Base-by-base conservation (phyloP, 2,888 invertebrate genomes). In the Silvanus unidentatus region DNA sequence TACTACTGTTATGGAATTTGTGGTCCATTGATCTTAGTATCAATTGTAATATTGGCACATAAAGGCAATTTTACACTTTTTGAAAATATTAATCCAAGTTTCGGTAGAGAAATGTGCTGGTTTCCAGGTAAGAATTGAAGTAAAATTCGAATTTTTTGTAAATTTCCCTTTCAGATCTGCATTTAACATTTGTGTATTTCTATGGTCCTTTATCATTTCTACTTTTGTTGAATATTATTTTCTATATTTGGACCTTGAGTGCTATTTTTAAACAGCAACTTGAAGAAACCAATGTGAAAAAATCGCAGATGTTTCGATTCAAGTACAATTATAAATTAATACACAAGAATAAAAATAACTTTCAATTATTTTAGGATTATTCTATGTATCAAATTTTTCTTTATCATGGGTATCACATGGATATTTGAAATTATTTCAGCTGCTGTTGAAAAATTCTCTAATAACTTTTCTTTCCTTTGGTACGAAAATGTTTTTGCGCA, bases 381-480 rank as follows among this genome's bases (percentile, higher is more conserved):
- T 22, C 66, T 84, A 15, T 84, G 81, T 42, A 60, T 82, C 2
- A 84, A 82, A 64, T 69, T 86, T 45, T 80, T 82, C 54, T 68
- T 84, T 2, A 76, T 84, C 0, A 85, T 84, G 82, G 86, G 85
- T 2, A 73, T 84, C 38, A 77, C 81, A 0, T 86, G 85, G 85
- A 75, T 81, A 50, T 85, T 85, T 55, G 86, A 86, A 68, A 75
- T 84, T 10, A 68, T 77, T 10, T 77, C 77, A 1, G 64, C 62
- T 16, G 58, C 60, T 3, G 47, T 64, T 16, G 57, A 60, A 30
- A 51, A 59, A 30, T 14, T 47, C 5, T 13, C 16, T 9, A 39
- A 44, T 30, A 14, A 11, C 4, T 13, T 39, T n/a, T 2, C 2
- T 9, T 15, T 6, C 4, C 2, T 16, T 22, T 39, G 39, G 16